phyloP scores from a whole-genome alignment of 1,140 invertebrate species.

The Neoseiulus cucumeris region DNA sequence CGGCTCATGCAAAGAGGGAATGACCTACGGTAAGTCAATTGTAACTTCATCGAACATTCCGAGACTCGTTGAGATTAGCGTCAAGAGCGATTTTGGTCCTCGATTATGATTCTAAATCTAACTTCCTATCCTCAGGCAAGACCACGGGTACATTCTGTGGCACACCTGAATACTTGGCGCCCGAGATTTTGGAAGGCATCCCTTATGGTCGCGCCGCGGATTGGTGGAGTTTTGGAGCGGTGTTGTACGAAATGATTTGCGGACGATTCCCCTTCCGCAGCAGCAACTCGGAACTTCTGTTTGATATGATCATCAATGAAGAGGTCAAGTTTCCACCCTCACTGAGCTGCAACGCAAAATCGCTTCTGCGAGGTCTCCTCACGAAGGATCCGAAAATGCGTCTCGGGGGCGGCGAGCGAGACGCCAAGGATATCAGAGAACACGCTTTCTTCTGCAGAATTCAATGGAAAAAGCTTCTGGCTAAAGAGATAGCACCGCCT shows the following conservation, averaged over 20 bases:
- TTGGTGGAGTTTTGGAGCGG: conserved; percentile 91
- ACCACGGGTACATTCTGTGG: conserved; percentile 99
- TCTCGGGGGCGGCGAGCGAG: too few relatives aligned
- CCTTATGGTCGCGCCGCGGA: conserved; percentile 93
- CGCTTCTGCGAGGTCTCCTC: conserved; percentile 60
- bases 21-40: conserved; percentile 56
- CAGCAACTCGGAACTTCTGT: conserved; percentile 84
- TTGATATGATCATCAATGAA: conserved; percentile 72
- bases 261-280: conserved; percentile 94
- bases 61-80: too few relatives aligned
- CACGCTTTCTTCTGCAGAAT: too few relatives aligned
- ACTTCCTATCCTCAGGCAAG: conserved; percentile 23
- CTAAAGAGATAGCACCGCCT: conserved; percentile 36
- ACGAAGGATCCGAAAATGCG: conserved; percentile 66
- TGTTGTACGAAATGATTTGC: conserved; percentile 95
- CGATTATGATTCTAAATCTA: too few relatives aligned
- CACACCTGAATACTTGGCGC: too few relatives aligned
- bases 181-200: conserved; percentile 94
- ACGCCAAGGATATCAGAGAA: too few relatives aligned
- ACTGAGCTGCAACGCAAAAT: conserved; percentile 63
- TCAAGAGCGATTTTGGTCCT: too few relatives aligned
- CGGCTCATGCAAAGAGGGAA: conserved; percentile 95
- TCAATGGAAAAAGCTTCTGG: conserved; percentile 70
- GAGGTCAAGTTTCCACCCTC: conserved; percentile 69
- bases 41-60: neutral